Conservation (phyloP, 2,888 invertebrate species). For the Cryptocephalus primarius region DNA sequence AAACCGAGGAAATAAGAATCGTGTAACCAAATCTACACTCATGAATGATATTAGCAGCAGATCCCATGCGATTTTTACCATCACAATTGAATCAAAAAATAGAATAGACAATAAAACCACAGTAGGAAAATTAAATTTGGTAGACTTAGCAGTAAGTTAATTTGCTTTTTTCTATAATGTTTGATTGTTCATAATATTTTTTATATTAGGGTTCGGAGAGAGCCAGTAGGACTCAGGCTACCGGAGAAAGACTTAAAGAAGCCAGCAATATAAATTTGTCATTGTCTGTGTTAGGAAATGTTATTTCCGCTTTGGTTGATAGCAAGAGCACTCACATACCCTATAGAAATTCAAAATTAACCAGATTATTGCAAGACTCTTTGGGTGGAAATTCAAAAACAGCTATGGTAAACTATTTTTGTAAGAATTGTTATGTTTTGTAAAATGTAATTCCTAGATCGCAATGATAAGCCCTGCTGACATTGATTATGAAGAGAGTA, state of each 20-base stretch:
- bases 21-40: conserved; percentile 82
- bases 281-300: conserved; percentile 93
- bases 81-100: conserved; percentile 93
- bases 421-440: neutral
- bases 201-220: conserved; percentile 81
- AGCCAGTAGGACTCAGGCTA: conserved; percentile 92
- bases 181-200: conserved; percentile 4
- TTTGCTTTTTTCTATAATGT: neutral
- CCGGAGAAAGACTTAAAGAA: conserved; percentile 85
- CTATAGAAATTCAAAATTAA: conserved; percentile 95
- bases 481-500: conserved; percentile 92
- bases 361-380: conserved; percentile 89
- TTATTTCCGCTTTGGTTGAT: conserved; percentile 95
- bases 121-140: conserved; percentile 93
- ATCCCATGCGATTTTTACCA: conserved; percentile 97
- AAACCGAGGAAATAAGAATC: conserved; percentile 92
- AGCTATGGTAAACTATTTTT: conserved; percentile 58
- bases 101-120: conserved; percentile 74
- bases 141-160: conserved; percentile 81
- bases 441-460: conserved; percentile 47
- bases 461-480: conserved; percentile 97
- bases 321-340: conserved; percentile 96
- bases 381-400: conserved; percentile 95
- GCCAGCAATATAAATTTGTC: conserved; percentile 98
- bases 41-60: conserved; percentile 97